Percentiles rank a stretch among this genome's conserved stretches.
These are phyloP conservation scores for Hipparchia sbordonii DNA, from an alignment of 2,888 invertebrate genomes.

Conservation along the genomic window DNA sequence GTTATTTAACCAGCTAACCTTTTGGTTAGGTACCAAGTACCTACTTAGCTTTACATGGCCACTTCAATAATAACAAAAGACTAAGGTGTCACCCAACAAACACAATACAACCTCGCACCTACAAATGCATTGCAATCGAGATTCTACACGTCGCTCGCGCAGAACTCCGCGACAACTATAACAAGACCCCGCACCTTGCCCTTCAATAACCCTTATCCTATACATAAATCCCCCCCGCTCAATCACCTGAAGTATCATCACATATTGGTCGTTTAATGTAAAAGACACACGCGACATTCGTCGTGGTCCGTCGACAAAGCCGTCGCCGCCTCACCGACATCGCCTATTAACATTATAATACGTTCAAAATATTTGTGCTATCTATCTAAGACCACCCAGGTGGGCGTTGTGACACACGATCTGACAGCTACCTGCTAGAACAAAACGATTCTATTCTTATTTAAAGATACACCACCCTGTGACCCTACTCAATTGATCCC, in stretches of 20 bases:
- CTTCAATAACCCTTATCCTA: conserved; percentile 15
- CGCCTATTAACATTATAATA: conserved; percentile 78
- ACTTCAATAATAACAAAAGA: conserved; percentile 42
- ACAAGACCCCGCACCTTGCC: conserved; percentile 45
- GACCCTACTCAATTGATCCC: conserved; percentile 39
- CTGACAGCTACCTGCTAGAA: conserved; percentile 74
- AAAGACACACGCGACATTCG: conserved; percentile 62
- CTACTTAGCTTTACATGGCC: conserved; percentile 18
- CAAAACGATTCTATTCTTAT: conserved; percentile 65
- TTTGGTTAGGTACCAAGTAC: conserved; percentile 8
- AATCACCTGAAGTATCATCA: conserved; percentile 39
- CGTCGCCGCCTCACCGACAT: conserved; percentile 59
- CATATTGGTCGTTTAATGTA: conserved; percentile 44
- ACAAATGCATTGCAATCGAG: conserved; percentile 59
- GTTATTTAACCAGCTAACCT: background rate
- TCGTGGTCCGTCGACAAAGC: conserved; percentile 69
- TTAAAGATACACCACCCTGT: conserved; percentile 49
- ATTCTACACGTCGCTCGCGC: conserved; percentile 62
- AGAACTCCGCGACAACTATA: conserved; percentile 49
- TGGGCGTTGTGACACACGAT: conserved; percentile 65
- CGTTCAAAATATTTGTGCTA: conserved; percentile 76
- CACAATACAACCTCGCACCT: conserved; percentile 55
- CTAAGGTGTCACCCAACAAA: conserved; percentile 49
- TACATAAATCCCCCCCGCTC: conserved; percentile 23
- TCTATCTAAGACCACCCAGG: conserved; percentile 77